Percentiles rank a stretch among this genome's conserved stretches.
Evolutionary conservation across 92 coral and sea anemone genomes (phyloP).

Genomic region (Palythoa grandiflora): DNA sequence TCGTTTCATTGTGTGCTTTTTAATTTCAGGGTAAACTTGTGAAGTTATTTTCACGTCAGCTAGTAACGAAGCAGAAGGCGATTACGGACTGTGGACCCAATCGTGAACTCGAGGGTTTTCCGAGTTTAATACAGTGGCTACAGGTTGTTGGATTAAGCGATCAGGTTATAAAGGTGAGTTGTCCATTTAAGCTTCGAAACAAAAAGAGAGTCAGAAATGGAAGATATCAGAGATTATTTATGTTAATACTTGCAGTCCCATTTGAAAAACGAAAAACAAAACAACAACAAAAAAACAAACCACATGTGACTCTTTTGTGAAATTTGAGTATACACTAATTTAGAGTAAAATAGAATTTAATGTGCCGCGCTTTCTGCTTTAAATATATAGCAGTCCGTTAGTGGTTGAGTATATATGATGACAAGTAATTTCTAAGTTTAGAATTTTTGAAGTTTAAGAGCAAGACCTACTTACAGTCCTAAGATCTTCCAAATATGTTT

Average conservation of each 20-base stretch:
- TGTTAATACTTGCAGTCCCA: not conserved
- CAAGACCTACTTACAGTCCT: not conserved
- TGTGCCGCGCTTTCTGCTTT: not conserved
- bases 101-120: constrained; percentile 76
- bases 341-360: not conserved
- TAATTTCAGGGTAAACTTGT: constrained; percentile 88
- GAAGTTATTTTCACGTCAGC: constrained; percentile 90
- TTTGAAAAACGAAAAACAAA: no score
- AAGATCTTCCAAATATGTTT: not conserved
- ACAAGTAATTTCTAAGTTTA: not conserved
- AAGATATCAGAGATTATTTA: not conserved
- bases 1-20: not conserved
- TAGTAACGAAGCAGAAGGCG: constrained; percentile 83
- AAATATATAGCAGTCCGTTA: no score
- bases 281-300: no score
- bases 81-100: constrained; percentile 62
- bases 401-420: no score
- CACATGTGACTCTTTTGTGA: no score
- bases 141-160: constrained; percentile 89
- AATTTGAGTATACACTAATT: not conserved
- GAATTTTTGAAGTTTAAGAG: not conserved
- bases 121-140: constrained; percentile 89
- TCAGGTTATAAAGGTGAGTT: constrained; percentile 76
- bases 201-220: not conserved
- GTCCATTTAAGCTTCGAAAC: not conserved